These are phyloP conservation scores for Marasmarcha lunaedactyla DNA, from an alignment of 2,888 invertebrate species.

Conservation along the genomic window DNA sequence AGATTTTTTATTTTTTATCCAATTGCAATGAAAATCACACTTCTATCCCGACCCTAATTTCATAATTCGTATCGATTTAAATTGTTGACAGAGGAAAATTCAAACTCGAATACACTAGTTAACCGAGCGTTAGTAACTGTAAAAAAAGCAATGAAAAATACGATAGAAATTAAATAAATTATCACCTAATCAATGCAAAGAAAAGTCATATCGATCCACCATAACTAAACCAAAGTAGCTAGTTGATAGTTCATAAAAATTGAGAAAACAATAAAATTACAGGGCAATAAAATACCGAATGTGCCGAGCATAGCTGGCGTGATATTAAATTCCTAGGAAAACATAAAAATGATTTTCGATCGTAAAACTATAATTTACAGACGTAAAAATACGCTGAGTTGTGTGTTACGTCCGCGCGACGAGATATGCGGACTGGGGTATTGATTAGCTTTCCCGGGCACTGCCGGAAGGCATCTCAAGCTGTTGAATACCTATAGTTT, in stretches of 20 bases:
- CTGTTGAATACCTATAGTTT: too few relatives aligned
- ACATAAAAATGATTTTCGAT: slow-evolving; percentile 71
- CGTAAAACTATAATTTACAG: slow-evolving; percentile 72
- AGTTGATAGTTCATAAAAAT: slow-evolving; percentile 70
- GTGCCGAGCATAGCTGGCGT: slow-evolving; percentile 62
- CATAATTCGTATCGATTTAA: too few relatives aligned
- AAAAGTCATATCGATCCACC: slow-evolving; percentile 37
- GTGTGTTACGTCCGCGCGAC: slow-evolving; percentile 41
- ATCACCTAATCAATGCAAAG: slow-evolving; percentile 5
- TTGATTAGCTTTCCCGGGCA: slow-evolving; percentile 18
- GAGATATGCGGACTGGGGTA: slow-evolving; percentile 22
- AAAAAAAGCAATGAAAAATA: too few relatives aligned
- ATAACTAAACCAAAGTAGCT: slow-evolving; percentile 47
- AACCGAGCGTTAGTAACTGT: too few relatives aligned
- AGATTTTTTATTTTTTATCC: too few relatives aligned
- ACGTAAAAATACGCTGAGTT: slow-evolving; percentile 68
- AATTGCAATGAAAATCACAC: too few relatives aligned
- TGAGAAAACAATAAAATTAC: slow-evolving; percentile 71
- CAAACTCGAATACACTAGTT: too few relatives aligned
- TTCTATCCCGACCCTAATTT: too few relatives aligned
- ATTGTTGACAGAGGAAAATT: too few relatives aligned
- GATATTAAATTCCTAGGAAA: slow-evolving; percentile 69
- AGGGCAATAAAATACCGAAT: slow-evolving; percentile 65
- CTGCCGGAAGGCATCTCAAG: slow-evolving; percentile 17
- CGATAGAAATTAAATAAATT: too few relatives aligned